phyloP scores from a whole-genome alignment of 2,113 vertebrate species.

The Puntigrus tetrazona region DNA sequence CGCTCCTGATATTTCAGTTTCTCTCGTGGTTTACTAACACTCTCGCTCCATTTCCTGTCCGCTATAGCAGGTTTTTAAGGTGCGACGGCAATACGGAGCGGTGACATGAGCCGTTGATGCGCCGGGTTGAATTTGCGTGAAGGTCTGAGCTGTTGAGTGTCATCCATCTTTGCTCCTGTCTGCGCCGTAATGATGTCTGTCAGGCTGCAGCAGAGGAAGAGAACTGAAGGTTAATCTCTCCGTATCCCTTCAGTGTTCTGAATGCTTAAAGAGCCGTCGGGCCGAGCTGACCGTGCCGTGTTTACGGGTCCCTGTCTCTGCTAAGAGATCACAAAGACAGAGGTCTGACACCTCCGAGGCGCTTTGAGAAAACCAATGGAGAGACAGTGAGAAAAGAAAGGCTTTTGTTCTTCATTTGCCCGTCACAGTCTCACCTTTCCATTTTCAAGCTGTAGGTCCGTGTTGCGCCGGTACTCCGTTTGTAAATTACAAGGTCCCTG shows the following conservation, averaged over 20 bases:
- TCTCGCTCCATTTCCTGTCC: background rate
- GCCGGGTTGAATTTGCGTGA: slow-evolving; percentile 28
- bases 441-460: background rate
- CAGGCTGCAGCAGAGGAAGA: slow-evolving; percentile 52
- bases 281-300: slow-evolving; percentile 43
- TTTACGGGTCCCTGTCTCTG: slow-evolving; percentile 1
- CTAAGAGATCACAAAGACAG: slow-evolving; percentile 25
- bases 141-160: slow-evolving; percentile 49
- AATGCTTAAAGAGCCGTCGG: slow-evolving; percentile 58
- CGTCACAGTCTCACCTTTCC: background rate
- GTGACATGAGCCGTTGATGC: slow-evolving; percentile 20
- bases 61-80: background rate
- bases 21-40: background rate
- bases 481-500: background rate
- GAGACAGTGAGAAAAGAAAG: background rate
- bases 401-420: background rate
- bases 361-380: background rate
- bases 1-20: background rate
- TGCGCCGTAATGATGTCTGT: slow-evolving; percentile 64
- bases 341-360: slow-evolving; percentile 14
- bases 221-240: slow-evolving; percentile 71
- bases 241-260: slow-evolving; percentile 45
- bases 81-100: background rate
- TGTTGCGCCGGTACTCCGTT: background rate
- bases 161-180: slow-evolving; percentile 48